Conservation (phyloP, 2,797 vertebrate genomes). For the Sebastes trivittatus region DNA sequence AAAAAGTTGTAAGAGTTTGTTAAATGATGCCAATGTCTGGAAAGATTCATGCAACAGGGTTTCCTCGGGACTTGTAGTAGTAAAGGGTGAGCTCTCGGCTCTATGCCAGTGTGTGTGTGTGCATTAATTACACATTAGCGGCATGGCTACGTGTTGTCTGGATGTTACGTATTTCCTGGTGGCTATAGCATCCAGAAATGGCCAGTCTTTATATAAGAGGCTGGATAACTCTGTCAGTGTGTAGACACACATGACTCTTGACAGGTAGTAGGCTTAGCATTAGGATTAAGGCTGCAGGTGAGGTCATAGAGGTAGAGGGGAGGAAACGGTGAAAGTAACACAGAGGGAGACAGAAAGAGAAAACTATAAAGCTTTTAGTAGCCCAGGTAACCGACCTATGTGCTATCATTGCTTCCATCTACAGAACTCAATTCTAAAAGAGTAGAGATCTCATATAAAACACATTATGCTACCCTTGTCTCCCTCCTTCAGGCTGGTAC, state of each 20-base stretch:
- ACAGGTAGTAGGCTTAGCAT: constrained; percentile 81
- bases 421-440: not conserved
- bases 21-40: not conserved
- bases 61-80: not conserved
- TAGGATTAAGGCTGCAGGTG: constrained; percentile 71
- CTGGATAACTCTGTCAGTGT: constrained; percentile 55
- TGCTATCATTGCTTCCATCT: not conserved
- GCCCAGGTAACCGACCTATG: not conserved
- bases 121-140: not conserved
- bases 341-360: not conserved
- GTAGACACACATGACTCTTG: constrained; percentile 76
- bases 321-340: constrained; percentile 10
- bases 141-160: not conserved
- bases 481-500: constrained; percentile 88
- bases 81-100: constrained; percentile 19
- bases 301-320: constrained; percentile 49
- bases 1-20: not conserved
- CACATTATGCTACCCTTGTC: not conserved
- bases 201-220: constrained; percentile 63
- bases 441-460: not conserved
- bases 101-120: not conserved
- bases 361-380: not conserved
- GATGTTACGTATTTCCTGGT: constrained; percentile 4
- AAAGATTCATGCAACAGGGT: not conserved
- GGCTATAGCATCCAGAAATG: constrained; percentile 42